These are phyloP conservation scores for Drepana falcataria DNA, from an alignment of 2,888 invertebrate genomes.

Conservation along the genomic window DNA sequence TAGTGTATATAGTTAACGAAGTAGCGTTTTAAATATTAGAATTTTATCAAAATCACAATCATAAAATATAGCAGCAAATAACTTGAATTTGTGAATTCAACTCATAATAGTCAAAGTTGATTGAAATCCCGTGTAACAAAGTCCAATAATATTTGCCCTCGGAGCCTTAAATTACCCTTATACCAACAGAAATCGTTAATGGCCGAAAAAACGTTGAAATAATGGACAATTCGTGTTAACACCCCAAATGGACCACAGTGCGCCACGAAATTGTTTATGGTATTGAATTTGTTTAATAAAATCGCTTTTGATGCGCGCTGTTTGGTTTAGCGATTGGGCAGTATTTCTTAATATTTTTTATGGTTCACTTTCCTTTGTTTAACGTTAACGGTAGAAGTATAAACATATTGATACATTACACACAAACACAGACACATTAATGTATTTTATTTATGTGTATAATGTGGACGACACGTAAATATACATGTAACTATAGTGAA, in stretches of 20 bases:
- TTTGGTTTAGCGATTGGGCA: background rate
- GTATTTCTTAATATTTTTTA: background rate
- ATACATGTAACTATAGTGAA: too few species aligned
- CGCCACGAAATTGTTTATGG: background rate
- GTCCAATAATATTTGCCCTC: background rate
- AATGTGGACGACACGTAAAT: too few species aligned
- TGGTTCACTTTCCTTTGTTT: background rate
- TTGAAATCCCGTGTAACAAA: background rate
- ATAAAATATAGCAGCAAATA: too few species aligned
- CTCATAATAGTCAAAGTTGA: background rate
- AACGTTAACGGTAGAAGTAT: too few species aligned
- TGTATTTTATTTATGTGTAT: too few species aligned
- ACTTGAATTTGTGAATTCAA: background rate
- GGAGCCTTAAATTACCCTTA: background rate
- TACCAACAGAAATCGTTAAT: background rate
- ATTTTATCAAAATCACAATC: too few species aligned
- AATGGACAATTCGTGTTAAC: constrained; percentile 2
- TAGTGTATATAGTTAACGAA: too few species aligned
- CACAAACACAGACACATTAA: too few species aligned
- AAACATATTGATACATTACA: too few species aligned
- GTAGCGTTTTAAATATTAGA: too few species aligned
- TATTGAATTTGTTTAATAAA: background rate
- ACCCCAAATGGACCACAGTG: background rate
- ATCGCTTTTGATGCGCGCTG: background rate
- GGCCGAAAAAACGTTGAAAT: background rate